Conservation (phyloP, 2,797 vertebrate genomes). For the Heliangelus exortis region DNA sequence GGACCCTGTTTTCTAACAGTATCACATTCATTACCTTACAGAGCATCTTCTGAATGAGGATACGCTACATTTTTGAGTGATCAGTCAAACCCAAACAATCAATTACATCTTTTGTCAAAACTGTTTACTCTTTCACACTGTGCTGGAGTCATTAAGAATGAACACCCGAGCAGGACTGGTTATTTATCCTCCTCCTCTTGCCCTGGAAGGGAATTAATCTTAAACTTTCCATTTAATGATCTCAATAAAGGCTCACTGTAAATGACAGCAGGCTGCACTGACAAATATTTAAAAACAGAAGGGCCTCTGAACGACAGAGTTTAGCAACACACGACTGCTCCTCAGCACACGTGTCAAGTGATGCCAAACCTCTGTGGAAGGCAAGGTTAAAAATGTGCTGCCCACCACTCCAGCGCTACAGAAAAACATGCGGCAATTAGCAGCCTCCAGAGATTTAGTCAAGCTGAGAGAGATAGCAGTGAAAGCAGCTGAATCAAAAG, state of each 20-base stretch:
- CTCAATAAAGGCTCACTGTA: conserved; percentile 67
- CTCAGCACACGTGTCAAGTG: background rate
- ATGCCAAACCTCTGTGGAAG: conserved; percentile 1
- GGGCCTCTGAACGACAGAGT: conserved; percentile 32
- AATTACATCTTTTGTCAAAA: conserved; percentile 80
- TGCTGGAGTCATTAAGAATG: conserved; percentile 75
- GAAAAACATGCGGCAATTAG: conserved; percentile 2
- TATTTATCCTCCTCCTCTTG: conserved; percentile 79
- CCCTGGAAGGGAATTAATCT: conserved; percentile 80
- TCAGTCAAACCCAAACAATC: conserved; percentile 77
- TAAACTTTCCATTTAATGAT: conserved; percentile 77
- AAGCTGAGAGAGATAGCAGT: background rate
- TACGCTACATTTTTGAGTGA: conserved; percentile 72
- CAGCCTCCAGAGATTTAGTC: conserved; percentile 5
- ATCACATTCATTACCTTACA: conserved; percentile 62
- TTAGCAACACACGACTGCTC: conserved; percentile 45
- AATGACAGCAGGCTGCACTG: conserved; percentile 52
- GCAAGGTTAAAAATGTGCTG: conserved; percentile 37
- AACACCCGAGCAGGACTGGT: conserved; percentile 64
- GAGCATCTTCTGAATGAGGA: conserved; percentile 66
- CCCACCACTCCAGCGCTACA: background rate
- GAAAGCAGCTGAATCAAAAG: conserved; percentile 9
- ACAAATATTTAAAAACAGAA: conserved; percentile 66
- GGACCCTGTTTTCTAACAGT: background rate
- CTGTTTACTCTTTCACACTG: conserved; percentile 83